Conservation (phyloP, 2,113 vertebrate species). For the Mirounga angustirostris region DNA sequence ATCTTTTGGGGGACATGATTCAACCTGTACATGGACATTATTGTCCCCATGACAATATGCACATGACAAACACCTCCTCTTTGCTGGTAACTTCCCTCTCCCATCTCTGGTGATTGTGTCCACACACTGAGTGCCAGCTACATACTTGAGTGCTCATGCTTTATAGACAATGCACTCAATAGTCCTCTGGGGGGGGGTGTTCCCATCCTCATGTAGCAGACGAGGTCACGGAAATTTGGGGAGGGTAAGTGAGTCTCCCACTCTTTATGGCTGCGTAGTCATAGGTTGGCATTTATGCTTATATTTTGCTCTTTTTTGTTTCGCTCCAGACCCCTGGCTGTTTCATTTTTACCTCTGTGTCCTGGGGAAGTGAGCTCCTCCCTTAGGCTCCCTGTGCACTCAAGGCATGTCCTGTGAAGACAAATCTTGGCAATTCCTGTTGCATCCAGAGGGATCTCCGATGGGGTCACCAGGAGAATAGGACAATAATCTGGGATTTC, state of each 20-base stretch:
- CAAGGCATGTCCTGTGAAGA: background rate
- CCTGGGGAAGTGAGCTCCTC: background rate
- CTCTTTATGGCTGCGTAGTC: background rate
- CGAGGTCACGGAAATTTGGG: background rate
- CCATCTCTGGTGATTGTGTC: background rate
- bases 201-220: background rate
- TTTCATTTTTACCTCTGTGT: background rate
- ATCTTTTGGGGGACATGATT: background rate
- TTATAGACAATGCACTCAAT: accelerated
- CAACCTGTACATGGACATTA: background rate
- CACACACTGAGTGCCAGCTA: too few species aligned
- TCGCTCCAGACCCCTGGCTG: background rate
- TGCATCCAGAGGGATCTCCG: background rate
- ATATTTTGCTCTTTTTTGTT: background rate
- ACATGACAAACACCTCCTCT: background rate
- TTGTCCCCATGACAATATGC: background rate
- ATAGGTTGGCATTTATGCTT: background rate
- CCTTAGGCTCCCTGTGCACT: too few species aligned
- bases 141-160: too few species aligned
- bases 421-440: background rate
- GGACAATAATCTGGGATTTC: background rate
- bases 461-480: background rate
- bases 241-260: background rate
- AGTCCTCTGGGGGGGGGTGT: background rate
- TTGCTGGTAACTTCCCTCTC: background rate